Percentiles rank a stretch among this genome's conserved stretches.
These are phyloP conservation scores for Caenorhabditis latens DNA, from an alignment of 1,140 invertebrate species.

Conservation along the genomic window DNA sequence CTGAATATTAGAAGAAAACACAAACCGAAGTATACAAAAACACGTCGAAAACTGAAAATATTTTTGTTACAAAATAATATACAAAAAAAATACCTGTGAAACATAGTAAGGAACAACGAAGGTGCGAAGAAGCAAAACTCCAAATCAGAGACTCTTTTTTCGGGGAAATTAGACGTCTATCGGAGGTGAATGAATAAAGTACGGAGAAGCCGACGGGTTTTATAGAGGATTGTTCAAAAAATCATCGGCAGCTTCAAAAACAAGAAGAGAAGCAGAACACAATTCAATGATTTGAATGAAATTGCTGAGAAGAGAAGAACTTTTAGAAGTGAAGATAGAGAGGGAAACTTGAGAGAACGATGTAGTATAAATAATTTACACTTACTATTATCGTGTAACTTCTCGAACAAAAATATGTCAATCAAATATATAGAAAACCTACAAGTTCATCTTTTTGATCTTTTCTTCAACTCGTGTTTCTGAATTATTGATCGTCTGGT, in stretches of 20 bases:
- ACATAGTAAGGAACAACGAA: not conserved
- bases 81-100: not conserved
- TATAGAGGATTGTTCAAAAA: not conserved
- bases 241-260: not conserved
- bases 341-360: too few relatives aligned
- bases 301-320: too few relatives aligned
- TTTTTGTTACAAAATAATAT: not conserved
- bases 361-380: too few relatives aligned
- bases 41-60: not conserved
- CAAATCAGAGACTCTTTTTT: not conserved
- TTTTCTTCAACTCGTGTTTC: too few relatives aligned
- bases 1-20: not conserved
- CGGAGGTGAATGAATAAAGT: not conserved
- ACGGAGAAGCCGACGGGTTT: not conserved
- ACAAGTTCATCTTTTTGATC: too few relatives aligned
- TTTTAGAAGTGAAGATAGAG: too few relatives aligned
- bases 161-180: not conserved
- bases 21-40: not conserved
- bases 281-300: not conserved
- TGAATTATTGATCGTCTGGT: too few relatives aligned
- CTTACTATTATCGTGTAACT: too few relatives aligned
- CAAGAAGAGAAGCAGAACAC: not conserved
- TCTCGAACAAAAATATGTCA: too few relatives aligned
- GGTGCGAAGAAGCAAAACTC: not conserved
- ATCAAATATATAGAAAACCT: too few relatives aligned